These are phyloP conservation scores for Carollia perspicillata DNA, from an alignment of 2,113 vertebrate genomes.

Conservation along the genomic window DNA sequence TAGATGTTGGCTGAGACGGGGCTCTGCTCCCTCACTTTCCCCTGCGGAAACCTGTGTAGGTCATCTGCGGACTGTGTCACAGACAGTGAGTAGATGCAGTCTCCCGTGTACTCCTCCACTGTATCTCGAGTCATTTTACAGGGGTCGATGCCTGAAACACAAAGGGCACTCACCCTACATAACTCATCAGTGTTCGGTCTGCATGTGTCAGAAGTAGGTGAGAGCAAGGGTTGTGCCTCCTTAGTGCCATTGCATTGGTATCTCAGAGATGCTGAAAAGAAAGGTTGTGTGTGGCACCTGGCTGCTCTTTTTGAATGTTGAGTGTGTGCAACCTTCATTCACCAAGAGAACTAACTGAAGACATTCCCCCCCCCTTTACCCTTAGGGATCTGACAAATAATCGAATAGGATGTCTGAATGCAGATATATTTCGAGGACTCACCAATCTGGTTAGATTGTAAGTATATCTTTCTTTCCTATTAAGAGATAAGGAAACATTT, in stretches of 20 bases:
- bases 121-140: neutral
- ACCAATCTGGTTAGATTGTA: constrained; percentile 91
- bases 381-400: constrained; percentile 95
- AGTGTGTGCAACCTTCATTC: neutral
- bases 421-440: constrained; percentile 94
- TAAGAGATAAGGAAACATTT: neutral
- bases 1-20: neutral
- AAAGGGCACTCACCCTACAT: neutral
- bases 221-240: neutral
- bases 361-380: neutral
- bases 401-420: constrained; percentile 94
- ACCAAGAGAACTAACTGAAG: neutral
- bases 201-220: neutral
- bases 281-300: neutral
- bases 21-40: neutral
- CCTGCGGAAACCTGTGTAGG: neutral
- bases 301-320: neutral
- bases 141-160: neutral
- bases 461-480: constrained; percentile 79
- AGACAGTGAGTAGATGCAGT: neutral
- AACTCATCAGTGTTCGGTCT: neutral
- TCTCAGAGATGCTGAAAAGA: neutral
- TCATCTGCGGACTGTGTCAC: neutral
- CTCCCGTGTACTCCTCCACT: neutral
- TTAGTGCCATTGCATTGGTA: neutral